phyloP scores from a whole-genome alignment of 2,797 vertebrate species.

The Tragelaphus oryx region DNA sequence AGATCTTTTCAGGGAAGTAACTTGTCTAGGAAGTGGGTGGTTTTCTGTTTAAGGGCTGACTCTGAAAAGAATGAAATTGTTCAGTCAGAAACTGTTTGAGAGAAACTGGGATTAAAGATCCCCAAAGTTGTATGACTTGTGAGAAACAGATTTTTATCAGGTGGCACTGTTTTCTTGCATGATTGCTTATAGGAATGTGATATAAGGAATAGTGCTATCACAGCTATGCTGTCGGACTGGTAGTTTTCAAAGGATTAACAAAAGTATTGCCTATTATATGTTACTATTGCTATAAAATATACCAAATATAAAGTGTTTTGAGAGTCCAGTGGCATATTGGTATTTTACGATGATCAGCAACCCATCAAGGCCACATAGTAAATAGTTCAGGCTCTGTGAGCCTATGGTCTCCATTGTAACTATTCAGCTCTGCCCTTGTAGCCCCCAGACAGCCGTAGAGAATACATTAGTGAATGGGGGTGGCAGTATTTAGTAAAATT shows the following conservation, averaged over 20 bases:
- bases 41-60: background rate
- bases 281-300: background rate
- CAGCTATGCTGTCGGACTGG: background rate
- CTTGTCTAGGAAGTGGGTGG: background rate
- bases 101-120: conserved; percentile 9
- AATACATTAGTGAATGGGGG: background rate
- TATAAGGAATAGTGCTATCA: background rate
- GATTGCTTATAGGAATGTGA: background rate
- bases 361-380: background rate
- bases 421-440: background rate
- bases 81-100: background rate
- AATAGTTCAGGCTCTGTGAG: background rate
- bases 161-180: background rate
- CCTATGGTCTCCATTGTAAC: background rate
- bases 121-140: background rate
- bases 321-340: background rate
- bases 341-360: background rate
- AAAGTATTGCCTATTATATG: background rate
- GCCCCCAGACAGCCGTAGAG: background rate
- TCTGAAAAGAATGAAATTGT: background rate
- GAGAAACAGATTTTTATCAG: background rate
- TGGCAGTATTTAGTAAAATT: background rate
- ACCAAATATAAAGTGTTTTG: background rate
- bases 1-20: background rate
- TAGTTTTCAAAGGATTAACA: background rate